phyloP scores from a whole-genome alignment of 2,113 vertebrate genomes.

The Upupa epops region DNA sequence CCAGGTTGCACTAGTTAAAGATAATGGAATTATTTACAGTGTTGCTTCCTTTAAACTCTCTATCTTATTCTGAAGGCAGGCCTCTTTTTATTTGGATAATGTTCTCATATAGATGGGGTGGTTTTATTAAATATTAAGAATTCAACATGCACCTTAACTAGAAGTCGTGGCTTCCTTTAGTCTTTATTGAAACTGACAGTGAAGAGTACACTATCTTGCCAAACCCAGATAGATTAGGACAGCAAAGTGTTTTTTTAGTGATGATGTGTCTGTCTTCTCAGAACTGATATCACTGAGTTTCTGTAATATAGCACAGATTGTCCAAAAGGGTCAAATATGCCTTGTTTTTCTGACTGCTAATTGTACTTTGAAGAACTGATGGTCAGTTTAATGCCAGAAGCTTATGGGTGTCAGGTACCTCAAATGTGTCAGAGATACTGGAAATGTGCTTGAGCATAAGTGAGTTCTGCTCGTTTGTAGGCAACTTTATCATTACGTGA shows the following conservation, averaged over 20 bases:
- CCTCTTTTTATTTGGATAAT: slow-evolving; percentile 49
- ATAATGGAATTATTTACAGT: slow-evolving; percentile 63
- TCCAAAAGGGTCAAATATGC: not conserved
- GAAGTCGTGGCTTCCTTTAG: slow-evolving; percentile 45
- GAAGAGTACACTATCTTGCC: slow-evolving; percentile 48
- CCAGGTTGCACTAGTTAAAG: not conserved
- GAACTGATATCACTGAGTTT: not conserved
- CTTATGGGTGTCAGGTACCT: not conserved
- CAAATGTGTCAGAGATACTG: not conserved
- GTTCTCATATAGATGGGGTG: slow-evolving; percentile 42
- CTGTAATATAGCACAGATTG: slow-evolving; percentile 6
- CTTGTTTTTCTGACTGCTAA: not conserved
- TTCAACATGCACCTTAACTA: slow-evolving; percentile 44
- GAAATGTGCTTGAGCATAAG: not conserved
- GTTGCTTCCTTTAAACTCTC: slow-evolving; percentile 56
- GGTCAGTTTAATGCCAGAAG: not conserved
- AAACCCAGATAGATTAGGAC: slow-evolving; percentile 39
- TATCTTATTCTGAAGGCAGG: slow-evolving; percentile 43
- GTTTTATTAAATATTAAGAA: slow-evolving; percentile 75
- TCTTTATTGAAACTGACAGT: slow-evolving; percentile 60
- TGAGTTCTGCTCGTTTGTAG: not conserved
- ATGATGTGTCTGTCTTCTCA: not conserved
- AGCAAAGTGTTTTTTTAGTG: not conserved
- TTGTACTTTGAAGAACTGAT: not conserved
- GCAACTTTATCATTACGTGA: not conserved